Base-by-base conservation (phyloP, 2,888 invertebrate species). In the Drosophila maculinotata region DNA sequence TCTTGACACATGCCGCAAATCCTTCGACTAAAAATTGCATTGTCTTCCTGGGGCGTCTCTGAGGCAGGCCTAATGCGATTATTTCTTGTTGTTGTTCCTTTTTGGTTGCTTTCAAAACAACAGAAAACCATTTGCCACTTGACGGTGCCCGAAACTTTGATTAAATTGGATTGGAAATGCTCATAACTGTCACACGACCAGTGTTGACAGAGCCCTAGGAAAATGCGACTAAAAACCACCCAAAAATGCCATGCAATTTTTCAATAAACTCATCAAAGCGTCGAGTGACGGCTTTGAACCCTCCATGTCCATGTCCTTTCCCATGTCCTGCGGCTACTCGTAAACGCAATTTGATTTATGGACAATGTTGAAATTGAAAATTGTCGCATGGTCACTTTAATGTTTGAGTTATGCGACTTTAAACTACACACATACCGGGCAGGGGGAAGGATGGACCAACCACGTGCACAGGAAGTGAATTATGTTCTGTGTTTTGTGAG, bases 301-400 rank as follows among this genome's bases (percentile, higher is more conserved):
- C 71, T 45, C n/a, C 4, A 6, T 12, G 20, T n/a, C n/a, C 20
- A 45, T 9, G n/a, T n/a, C n/a, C n/a, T n/a, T n/a, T n/a, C n/a
- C n/a, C n/a, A 54, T 80, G 78, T 80, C 84, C 79, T 68, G 69
- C 76, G 69, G 76, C 80, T 52, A 75, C 45, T 77, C 64, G 67
- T 69, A 69, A 86, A 81, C 82, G 60, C 83, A 84, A 84, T 84
- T 84, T 84, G 83, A 84, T 84, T 84, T 84, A 84, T 83, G 83
- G 62, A 69, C 79, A 79, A 71, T 72, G 74, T 52, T 39, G 51
- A 69, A 89, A 84, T 88, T 85, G 76, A 87, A 84, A 90, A 90
- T 88, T 89, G 85, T 89, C 89, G 75, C 90, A 89, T 90, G 89
- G 89, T 89, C 89, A 89, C 90, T 89, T 89, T 89, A 88, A 89